phyloP scores from a whole-genome alignment of 2,888 invertebrate species.

The Phragmatobia fuliginosa region DNA sequence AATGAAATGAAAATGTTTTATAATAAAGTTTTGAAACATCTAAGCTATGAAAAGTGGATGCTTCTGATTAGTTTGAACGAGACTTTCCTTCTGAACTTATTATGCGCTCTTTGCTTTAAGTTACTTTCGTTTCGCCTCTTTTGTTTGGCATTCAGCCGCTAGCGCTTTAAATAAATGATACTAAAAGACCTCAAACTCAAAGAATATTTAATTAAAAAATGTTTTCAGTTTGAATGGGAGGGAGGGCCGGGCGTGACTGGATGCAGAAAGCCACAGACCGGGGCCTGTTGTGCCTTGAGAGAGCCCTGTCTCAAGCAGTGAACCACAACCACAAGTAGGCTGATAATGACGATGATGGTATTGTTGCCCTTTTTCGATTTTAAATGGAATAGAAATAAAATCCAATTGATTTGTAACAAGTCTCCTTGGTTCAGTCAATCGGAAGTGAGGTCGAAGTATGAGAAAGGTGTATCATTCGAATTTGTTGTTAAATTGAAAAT shows the following conservation, averaged over 20 bases:
- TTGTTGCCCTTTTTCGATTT: background rate
- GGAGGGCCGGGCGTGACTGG: too few relatives aligned
- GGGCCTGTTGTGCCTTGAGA: too few relatives aligned
- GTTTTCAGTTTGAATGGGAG: too few relatives aligned
- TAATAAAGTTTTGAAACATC: slow-evolving; percentile 40
- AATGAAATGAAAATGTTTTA: slow-evolving; percentile 41
- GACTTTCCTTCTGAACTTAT: slow-evolving; percentile 31
- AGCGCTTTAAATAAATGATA: slow-evolving; percentile 21
- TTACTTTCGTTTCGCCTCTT: slow-evolving; percentile 37
- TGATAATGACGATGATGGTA: too few relatives aligned
- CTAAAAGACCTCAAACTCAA: slow-evolving; percentile 5
- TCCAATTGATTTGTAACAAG: background rate
- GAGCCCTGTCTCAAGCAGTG: too few relatives aligned
- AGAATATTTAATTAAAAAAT: slow-evolving; percentile 17
- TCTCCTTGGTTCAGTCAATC: background rate
- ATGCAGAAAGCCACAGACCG: too few relatives aligned
- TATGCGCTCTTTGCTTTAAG: slow-evolving; percentile 34
- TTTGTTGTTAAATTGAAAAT: slow-evolving; percentile 52
- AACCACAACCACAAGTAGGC: too few relatives aligned
- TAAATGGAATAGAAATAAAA: background rate
- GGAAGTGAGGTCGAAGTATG: background rate
- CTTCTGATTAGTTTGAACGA: slow-evolving; percentile 49
- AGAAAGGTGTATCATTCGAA: slow-evolving; percentile 34
- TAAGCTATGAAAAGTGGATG: slow-evolving; percentile 39
- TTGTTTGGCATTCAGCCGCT: slow-evolving; percentile 22